Percentiles rank a stretch among this genome's conserved stretches.
phyloP scores from a whole-genome alignment of 2,888 invertebrate species.

The Dasysyrphus tricinctus region DNA sequence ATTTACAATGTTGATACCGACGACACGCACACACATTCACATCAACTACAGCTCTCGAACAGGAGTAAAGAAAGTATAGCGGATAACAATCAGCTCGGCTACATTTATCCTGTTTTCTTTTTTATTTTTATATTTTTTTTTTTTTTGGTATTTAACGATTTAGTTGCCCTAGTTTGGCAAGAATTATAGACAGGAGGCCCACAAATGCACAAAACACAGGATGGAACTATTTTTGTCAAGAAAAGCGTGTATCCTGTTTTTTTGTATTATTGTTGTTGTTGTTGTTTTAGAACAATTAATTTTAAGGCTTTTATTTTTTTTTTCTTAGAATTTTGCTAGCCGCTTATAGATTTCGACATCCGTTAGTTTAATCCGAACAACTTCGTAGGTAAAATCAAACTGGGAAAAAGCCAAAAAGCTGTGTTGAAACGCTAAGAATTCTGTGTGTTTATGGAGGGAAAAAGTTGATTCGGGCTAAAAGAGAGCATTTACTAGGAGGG shows the following conservation, averaged over 20 bases:
- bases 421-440: slow-evolving; percentile 48
- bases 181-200: slow-evolving; percentile 36
- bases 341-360: slow-evolving; percentile 48
- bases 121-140: slow-evolving; percentile 36
- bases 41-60: slow-evolving; percentile 35
- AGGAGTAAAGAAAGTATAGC: slow-evolving; percentile 50
- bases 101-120: slow-evolving; percentile 57
- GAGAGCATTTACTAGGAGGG: slow-evolving; percentile 32
- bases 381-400: slow-evolving; percentile 72
- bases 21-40: slow-evolving; percentile 38
- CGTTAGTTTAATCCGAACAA: slow-evolving; percentile 70
- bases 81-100: slow-evolving; percentile 58
- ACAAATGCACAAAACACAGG: slow-evolving; percentile 50
- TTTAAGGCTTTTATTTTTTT: slow-evolving; percentile 25
- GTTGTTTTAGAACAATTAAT: slow-evolving; percentile 3
- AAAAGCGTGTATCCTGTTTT: slow-evolving; percentile 30
- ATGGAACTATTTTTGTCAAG: slow-evolving; percentile 2
- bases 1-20: slow-evolving; percentile 54
- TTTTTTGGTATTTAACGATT: slow-evolving; percentile 39
- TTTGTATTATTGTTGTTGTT: slow-evolving; percentile 36
- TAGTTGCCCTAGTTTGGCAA: slow-evolving; percentile 66
- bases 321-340: slow-evolving; percentile 40
- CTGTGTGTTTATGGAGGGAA: slow-evolving; percentile 33
- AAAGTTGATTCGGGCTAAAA: slow-evolving; percentile 54
- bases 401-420: slow-evolving; percentile 75